Percentiles rank a stretch among this genome's conserved stretches.
Conservation (phyloP, 2,797 vertebrate genomes). For the Paedocypris micromegethes region DNA sequence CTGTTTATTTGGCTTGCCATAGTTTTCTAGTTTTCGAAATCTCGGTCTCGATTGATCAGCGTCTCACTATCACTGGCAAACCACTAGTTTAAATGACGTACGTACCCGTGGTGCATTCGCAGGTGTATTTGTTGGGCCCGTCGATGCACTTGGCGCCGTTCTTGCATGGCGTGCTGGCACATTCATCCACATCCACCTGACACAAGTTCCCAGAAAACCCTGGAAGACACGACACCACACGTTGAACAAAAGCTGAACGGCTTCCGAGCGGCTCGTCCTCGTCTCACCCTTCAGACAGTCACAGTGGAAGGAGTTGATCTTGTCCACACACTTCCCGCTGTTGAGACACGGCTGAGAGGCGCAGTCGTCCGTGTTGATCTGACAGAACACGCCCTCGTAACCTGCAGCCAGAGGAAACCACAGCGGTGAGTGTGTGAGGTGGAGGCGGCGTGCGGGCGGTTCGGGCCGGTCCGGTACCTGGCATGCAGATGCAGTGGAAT, state of each 20-base stretch:
- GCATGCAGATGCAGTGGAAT: slow-evolving; percentile 98
- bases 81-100: not conserved
- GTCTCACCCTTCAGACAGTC: slow-evolving; percentile 84
- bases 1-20: too few species aligned
- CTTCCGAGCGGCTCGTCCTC: not conserved
- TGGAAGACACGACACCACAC: slow-evolving; percentile 55
- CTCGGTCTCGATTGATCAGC: too few species aligned
- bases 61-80: too few species aligned
- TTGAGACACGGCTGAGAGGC: slow-evolving; percentile 87
- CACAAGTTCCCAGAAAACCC: slow-evolving; percentile 88
- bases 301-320: slow-evolving; percentile 88
- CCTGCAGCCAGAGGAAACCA: slow-evolving; percentile 62
- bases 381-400: slow-evolving; percentile 85
- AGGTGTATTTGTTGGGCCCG: slow-evolving; percentile 88
- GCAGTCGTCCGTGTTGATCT: slow-evolving; percentile 86
- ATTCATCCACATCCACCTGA: slow-evolving; percentile 89
- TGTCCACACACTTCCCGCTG: slow-evolving; percentile 87
- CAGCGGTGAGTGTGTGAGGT: not conserved
- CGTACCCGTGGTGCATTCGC: slow-evolving; percentile 88
- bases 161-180: slow-evolving; percentile 91
- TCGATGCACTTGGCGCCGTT: slow-evolving; percentile 91
- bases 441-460: not conserved
- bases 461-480: slow-evolving; percentile 64
- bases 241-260: not conserved
- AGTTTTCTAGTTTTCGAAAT: too few species aligned